These are phyloP conservation scores for Phylloscopus trochiloides DNA, from an alignment of 2,113 vertebrate genomes.

Conservation along the genomic window DNA sequence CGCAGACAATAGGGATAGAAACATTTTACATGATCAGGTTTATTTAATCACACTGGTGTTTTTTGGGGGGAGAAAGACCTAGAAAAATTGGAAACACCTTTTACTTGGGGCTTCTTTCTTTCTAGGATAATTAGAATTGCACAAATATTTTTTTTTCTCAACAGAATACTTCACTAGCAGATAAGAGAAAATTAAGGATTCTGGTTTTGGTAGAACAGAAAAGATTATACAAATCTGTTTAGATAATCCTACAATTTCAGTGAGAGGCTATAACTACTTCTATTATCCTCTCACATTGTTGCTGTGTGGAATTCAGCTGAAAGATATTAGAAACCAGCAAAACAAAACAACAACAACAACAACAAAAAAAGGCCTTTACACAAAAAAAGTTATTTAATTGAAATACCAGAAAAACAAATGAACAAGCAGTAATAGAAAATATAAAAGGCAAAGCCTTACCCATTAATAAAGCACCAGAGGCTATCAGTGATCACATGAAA, in stretches of 20 bases:
- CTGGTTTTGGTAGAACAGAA: not conserved
- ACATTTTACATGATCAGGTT: not conserved
- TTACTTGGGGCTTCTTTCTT: not conserved
- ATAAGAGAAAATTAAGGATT: not conserved
- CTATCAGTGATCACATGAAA: not conserved
- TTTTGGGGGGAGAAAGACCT: rapidly evolving
- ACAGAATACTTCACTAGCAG: not conserved
- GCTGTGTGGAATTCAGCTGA: not conserved
- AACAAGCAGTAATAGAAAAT: not conserved
- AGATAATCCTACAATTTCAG: not conserved
- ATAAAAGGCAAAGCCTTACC: not conserved
- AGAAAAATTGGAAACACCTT: not conserved
- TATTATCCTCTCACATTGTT: not conserved
- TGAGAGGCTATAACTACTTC: not conserved
- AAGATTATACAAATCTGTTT: not conserved
- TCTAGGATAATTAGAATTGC: not conserved
- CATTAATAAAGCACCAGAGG: not conserved
- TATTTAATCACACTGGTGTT: not conserved
- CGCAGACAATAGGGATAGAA: not conserved
- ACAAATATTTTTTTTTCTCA: not conserved
- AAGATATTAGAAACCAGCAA: not conserved
- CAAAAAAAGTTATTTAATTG: not conserved
- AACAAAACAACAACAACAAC: not conserved
- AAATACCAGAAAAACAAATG: not conserved
- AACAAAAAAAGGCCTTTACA: not conserved